Conservation (phyloP, 2,888 invertebrate species). For the Eretmocerus hayati region DNA sequence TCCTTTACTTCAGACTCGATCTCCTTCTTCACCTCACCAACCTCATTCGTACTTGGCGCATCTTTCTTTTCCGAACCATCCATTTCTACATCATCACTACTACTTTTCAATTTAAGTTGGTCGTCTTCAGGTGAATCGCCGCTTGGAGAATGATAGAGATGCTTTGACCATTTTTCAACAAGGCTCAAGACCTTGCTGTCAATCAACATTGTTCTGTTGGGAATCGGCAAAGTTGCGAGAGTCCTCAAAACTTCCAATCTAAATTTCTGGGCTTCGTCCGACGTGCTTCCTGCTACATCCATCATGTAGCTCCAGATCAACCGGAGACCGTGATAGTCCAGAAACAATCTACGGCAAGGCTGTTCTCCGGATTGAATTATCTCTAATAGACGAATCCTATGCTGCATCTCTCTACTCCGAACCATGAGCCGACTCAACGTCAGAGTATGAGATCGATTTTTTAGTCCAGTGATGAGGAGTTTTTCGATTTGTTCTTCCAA, state of each 20-base stretch:
- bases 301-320: slow-evolving; percentile 91
- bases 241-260: slow-evolving; percentile 66
- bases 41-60: slow-evolving; percentile 12
- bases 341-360: slow-evolving; percentile 78
- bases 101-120: slow-evolving; percentile 29
- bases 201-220: slow-evolving; percentile 85
- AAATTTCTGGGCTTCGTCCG: slow-evolving; percentile 42
- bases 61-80: slow-evolving; percentile 33
- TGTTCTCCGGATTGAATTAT: slow-evolving; percentile 73
- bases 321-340: slow-evolving; percentile 87
- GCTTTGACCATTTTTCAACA: slow-evolving; percentile 75
- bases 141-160: slow-evolving; percentile 33
- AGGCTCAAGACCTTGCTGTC: slow-evolving; percentile 84
- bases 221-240: slow-evolving; percentile 78
- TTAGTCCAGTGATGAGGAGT: slow-evolving; percentile 69
- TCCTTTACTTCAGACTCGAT: slow-evolving; percentile 26
- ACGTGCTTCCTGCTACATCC: slow-evolving; percentile 56
- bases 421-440: slow-evolving; percentile 88
- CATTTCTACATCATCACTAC: slow-evolving; percentile 30
- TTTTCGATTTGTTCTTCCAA: slow-evolving; percentile 80
- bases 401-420: slow-evolving; percentile 74
- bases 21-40: slow-evolving; percentile 25
- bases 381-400: slow-evolving; percentile 68
- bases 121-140: slow-evolving; percentile 41
- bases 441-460: slow-evolving; percentile 84